These are phyloP conservation scores for Cercocebus atys DNA, from an alignment of 2,113 vertebrate genomes.

Conservation along the genomic window DNA sequence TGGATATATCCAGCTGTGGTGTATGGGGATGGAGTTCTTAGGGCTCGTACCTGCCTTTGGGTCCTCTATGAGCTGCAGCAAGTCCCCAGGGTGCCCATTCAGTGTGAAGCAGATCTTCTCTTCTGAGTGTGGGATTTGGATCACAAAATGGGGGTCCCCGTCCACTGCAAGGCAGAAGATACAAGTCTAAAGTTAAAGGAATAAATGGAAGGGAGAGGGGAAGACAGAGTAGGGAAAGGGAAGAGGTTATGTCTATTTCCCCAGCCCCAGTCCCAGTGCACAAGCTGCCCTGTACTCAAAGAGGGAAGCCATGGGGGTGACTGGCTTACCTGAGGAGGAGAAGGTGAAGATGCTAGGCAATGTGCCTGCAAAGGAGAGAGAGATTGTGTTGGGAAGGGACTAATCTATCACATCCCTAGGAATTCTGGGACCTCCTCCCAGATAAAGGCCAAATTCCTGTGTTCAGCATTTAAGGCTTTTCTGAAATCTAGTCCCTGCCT, in stretches of 20 bases:
- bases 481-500: not conserved
- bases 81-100: slow-evolving; percentile 86
- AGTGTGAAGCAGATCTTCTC: slow-evolving; percentile 90
- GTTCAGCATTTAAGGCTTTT: slow-evolving; percentile 3
- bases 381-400: not conserved
- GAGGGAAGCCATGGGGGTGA: not conserved
- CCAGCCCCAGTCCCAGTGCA: not conserved
- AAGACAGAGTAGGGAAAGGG: not conserved
- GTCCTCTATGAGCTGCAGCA: slow-evolving; percentile 87
- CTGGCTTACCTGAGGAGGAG: slow-evolving; percentile 73
- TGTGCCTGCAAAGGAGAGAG: not conserved
- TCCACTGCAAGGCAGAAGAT: slow-evolving; percentile 82
- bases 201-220: not conserved
- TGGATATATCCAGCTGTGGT: not conserved
- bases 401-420: not conserved
- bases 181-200: slow-evolving; percentile 6
- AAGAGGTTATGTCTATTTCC: not conserved
- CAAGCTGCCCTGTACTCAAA: not conserved
- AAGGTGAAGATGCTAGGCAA: slow-evolving; percentile 62
- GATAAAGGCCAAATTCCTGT: not conserved
- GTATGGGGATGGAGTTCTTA: not conserved
- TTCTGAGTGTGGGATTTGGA: slow-evolving; percentile 83
- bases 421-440: not conserved
- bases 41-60: slow-evolving; percentile 81
- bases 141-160: slow-evolving; percentile 91